These are phyloP conservation scores for Archegozetes longisetosus DNA, from an alignment of 1,140 invertebrate species.

Conservation along the genomic window DNA sequence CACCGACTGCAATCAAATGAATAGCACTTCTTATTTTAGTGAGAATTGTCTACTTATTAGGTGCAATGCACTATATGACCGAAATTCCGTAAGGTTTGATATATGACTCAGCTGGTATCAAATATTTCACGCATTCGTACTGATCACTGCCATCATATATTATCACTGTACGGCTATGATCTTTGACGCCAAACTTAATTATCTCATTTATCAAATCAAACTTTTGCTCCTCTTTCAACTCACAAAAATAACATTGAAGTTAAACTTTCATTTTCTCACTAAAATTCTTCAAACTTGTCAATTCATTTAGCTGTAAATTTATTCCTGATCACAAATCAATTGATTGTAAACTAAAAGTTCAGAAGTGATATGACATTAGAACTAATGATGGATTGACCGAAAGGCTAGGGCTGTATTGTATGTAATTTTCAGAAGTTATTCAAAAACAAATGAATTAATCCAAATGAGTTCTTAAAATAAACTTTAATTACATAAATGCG, in stretches of 20 bases:
- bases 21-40: slow-evolving; percentile 54
- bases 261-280: no score
- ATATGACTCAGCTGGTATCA: slow-evolving; percentile 53
- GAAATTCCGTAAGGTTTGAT: slow-evolving; percentile 97
- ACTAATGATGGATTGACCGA: background rate
- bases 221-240: background rate
- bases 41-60: slow-evolving; percentile 83
- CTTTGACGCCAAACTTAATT: slow-evolving; percentile 34
- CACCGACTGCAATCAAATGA: background rate
- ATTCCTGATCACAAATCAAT: no score
- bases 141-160: slow-evolving; percentile 91
- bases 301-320: no score
- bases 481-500: no score
- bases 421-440: no score
- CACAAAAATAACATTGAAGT: background rate
- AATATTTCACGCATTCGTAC: slow-evolving; percentile 92
- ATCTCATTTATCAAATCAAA: background rate
- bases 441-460: no score
- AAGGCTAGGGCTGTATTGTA: background rate
- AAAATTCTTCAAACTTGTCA: no score
- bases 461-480: no score
- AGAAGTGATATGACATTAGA: background rate
- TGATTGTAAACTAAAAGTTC: background rate
- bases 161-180: slow-evolving; percentile 95
- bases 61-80: slow-evolving; percentile 83